A percentile compares a stretch with the other conserved stretches of the same genome.
Evolutionary conservation across 2,113 vertebrate genomes (phyloP).

Genomic region (Dicaeum eximium): DNA sequence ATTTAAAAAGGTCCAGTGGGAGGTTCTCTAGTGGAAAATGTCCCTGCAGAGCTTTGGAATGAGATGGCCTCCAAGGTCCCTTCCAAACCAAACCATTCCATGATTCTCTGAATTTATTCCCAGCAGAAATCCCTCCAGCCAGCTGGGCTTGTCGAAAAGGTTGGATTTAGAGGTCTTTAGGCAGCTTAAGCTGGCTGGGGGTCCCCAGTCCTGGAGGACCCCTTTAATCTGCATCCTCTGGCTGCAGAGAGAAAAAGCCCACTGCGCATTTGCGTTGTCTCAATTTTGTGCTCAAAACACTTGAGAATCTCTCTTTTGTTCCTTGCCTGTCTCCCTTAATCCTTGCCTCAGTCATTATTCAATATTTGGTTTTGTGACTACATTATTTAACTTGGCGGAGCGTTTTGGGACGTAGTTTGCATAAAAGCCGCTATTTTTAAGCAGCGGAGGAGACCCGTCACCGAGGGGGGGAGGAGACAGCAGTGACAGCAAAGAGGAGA

Average conservation of each 20-base stretch:
- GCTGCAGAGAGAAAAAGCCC: neutral
- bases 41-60: neutral
- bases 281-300: conserved; percentile 6
- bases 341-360: conserved; percentile 50
- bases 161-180: neutral
- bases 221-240: neutral
- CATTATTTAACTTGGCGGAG: conserved; percentile 57
- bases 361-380: conserved; percentile 63
- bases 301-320: conserved; percentile 36
- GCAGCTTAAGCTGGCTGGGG: neutral
- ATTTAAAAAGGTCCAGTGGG: neutral
- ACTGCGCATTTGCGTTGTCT: neutral
- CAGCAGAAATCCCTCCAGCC: neutral
- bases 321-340: conserved; percentile 36
- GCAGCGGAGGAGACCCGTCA: neutral
- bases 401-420: conserved; percentile 2
- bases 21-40: neutral
- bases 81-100: neutral
- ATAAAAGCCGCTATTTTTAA: conserved; percentile 8
- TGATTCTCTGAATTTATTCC: neutral
- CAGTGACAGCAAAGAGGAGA: neutral
- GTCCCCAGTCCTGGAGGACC: neutral
- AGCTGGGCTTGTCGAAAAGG: accelerated
- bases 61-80: neutral
- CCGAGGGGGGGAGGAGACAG: neutral